phyloP scores from a whole-genome alignment of 2,797 vertebrate species.

The Erpetoichthys calabaricus region DNA sequence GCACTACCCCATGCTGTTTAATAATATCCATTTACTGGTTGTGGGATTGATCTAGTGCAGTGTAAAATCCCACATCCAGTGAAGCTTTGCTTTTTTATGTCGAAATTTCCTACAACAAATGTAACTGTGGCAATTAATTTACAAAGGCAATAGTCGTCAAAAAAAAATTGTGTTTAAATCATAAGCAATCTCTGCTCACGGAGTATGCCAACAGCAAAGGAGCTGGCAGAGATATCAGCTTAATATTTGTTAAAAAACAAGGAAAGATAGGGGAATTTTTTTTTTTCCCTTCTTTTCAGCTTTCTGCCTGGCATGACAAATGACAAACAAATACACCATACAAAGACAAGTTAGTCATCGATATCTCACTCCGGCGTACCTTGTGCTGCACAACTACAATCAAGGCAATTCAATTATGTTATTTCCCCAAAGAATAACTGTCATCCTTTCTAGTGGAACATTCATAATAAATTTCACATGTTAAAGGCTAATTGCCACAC shows the following conservation, averaged over 20 bases:
- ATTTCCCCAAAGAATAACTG: too few species aligned
- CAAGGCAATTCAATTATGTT: too few species aligned
- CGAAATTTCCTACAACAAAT: conserved; percentile 65
- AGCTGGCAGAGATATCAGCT: conserved; percentile 1
- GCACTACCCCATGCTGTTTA: conserved; percentile 84
- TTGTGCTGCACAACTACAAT: too few species aligned
- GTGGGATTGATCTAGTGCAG: conserved; percentile 78
- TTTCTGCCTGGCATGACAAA: too few species aligned
- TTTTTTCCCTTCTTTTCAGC: too few species aligned
- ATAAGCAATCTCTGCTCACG: conserved; percentile 19
- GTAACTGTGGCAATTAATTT: conserved; percentile 58
- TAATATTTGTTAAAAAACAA: conserved; percentile 3
- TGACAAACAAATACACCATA: too few species aligned
- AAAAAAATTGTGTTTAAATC: conserved; percentile 28
- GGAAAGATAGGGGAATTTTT: not conserved
- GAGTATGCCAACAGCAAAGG: conserved; percentile 3
- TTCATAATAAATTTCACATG: too few species aligned
- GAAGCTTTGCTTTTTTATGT: conserved; percentile 55
- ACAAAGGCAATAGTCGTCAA: conserved; percentile 36
- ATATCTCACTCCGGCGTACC: too few species aligned
- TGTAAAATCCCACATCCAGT: conserved; percentile 63
- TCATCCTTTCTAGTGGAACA: too few species aligned
- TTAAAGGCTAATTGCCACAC: too few species aligned
- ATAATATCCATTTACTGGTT: conserved; percentile 89
- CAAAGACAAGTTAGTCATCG: too few species aligned